Percentiles rank a stretch among this genome's conserved stretches.
Evolutionary conservation across 1,140 invertebrate genomes (phyloP).

Genomic region (Nasonia vitripennis): DNA sequence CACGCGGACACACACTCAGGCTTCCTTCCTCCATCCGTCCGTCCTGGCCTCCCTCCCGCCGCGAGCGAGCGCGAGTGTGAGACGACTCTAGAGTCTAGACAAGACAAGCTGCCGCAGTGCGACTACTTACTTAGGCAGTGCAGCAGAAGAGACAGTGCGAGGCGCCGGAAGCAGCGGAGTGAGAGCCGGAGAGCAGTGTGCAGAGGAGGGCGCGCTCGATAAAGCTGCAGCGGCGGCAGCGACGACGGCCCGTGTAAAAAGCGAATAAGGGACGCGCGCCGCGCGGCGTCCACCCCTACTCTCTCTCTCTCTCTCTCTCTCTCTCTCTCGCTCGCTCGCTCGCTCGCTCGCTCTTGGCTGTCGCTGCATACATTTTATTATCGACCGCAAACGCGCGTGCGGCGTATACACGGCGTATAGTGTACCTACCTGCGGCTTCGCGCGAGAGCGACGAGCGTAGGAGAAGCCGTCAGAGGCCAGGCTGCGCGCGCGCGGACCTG

Average conservation of each 20-base stretch:
- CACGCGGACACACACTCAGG: not conserved
- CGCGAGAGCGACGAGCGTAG: no score
- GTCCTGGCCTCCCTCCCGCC: slow-evolving; percentile 18
- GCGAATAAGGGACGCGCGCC: not conserved
- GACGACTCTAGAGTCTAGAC: no score
- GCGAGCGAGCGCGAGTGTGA: not conserved
- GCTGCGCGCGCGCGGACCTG: slow-evolving; percentile 21
- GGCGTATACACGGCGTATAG: not conserved
- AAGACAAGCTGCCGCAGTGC: not conserved
- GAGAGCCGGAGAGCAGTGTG: not conserved
- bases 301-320: slow-evolving; percentile 24
- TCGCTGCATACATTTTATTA: not conserved
- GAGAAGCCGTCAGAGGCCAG: not conserved
- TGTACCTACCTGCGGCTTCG: not conserved
- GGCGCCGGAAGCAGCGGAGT: not conserved
- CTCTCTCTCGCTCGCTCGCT: not conserved
- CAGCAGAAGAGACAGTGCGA: not conserved
- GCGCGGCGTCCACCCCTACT: not conserved
- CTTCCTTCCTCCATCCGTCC: slow-evolving; percentile 56
- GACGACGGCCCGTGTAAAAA: not conserved
- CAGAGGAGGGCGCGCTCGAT: not conserved
- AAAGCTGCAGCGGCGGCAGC: not conserved
- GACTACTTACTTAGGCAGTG: not conserved
- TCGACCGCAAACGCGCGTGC: slow-evolving; percentile 12
- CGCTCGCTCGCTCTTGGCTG: not conserved